A percentile compares a stretch with the other conserved stretches of the same genome.
These are phyloP conservation scores for Tragopan temminckii DNA, from an alignment of 2,797 vertebrate genomes.

Conservation along the genomic window DNA sequence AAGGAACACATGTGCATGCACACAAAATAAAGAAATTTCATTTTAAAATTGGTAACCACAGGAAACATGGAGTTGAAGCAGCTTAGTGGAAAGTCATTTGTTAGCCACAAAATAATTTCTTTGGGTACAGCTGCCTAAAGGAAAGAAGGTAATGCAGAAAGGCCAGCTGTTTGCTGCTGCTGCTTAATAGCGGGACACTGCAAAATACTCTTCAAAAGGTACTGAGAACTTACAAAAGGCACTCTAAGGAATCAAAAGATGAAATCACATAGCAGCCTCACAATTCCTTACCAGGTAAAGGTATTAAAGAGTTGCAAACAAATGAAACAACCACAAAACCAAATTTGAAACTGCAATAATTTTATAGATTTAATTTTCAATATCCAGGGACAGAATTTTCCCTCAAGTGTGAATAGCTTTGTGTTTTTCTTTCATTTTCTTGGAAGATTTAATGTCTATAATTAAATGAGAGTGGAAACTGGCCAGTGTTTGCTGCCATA, in stretches of 20 bases:
- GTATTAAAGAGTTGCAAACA: not conserved
- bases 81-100: not conserved
- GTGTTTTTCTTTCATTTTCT: not conserved
- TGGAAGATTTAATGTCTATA: not conserved
- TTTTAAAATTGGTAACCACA: not conserved
- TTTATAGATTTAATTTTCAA: not conserved
- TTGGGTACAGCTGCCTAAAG: not conserved
- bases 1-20: not conserved
- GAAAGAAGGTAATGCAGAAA: not conserved
- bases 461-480: not conserved
- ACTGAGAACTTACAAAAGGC: not conserved
- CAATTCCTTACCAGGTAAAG: not conserved
- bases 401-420: not conserved
- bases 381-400: not conserved
- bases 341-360: not conserved
- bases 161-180: not conserved
- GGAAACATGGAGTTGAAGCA: not conserved
- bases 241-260: not conserved
- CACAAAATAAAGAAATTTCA: not conserved
- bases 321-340: not conserved
- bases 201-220: not conserved
- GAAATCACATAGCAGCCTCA: not conserved
- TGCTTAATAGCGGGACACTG: not conserved
- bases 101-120: not conserved
- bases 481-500: not conserved